Conservation (phyloP, 1,140 invertebrate species). For the Aporrectodea caliginosa region DNA sequence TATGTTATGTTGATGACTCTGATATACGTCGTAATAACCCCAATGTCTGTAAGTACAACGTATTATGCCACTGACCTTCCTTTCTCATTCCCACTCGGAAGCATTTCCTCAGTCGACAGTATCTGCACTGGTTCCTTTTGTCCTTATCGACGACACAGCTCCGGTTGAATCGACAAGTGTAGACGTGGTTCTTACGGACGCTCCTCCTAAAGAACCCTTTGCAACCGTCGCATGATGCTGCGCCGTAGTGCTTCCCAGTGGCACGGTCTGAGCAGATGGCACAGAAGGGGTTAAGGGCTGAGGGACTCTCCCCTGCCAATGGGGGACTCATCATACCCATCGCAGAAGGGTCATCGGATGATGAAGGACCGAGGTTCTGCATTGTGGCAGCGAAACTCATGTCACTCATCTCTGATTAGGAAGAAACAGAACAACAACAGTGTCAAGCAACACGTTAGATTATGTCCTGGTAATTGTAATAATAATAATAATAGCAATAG, state of each 20-base stretch:
- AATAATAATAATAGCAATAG: too few relatives aligned
- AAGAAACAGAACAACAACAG: background rate
- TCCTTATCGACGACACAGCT: conserved; percentile 95
- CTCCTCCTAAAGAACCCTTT: conserved; percentile 56
- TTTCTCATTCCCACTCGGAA: conserved; percentile 98
- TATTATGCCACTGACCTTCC: conserved; percentile 68
- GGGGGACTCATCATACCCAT: background rate
- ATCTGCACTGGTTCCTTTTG: conserved; percentile 86
- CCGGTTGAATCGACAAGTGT: conserved; percentile 90
- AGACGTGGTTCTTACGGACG: conserved; percentile 90
- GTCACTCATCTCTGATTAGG: background rate
- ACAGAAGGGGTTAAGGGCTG: conserved; percentile 59
- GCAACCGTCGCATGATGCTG: conserved; percentile 91
- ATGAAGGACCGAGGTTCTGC: background rate
- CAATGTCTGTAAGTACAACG: too few relatives aligned
- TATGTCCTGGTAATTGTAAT: too few relatives aligned
- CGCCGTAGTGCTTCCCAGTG: conserved; percentile 79
- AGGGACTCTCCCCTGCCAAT: background rate
- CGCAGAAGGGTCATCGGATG: background rate
- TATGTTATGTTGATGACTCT: too few relatives aligned
- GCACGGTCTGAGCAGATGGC: conserved; percentile 93
- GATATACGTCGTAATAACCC: too few relatives aligned
- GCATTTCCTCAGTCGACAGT: conserved; percentile 92
- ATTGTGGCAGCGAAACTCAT: background rate
- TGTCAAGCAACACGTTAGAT: too few relatives aligned